phyloP scores from a whole-genome alignment of 2,113 vertebrate species.

The Menura novaehollandiae region DNA sequence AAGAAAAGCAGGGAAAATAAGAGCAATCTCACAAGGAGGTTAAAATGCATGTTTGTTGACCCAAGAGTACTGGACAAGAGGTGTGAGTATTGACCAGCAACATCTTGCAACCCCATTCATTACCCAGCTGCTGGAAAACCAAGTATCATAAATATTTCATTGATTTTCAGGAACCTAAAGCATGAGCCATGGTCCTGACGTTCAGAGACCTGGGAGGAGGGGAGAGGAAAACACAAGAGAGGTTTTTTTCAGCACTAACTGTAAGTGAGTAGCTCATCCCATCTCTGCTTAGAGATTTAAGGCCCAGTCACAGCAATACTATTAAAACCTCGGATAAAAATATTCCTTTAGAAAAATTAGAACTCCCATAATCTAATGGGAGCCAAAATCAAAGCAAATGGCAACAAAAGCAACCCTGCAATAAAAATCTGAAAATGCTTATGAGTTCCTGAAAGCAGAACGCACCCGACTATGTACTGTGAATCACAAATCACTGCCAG shows the following conservation, averaged over 20 bases:
- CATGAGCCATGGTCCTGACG: not conserved
- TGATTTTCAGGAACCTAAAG: not conserved
- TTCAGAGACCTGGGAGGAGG: not conserved
- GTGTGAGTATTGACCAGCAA: not conserved
- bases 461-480: rapidly evolving
- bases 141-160: conserved; percentile 7
- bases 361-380: not conserved
- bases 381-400: conserved; percentile 1
- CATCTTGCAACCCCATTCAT: not conserved
- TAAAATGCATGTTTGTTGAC: not conserved
- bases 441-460: not conserved
- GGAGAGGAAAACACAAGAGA: not conserved
- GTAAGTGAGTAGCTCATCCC: not conserved
- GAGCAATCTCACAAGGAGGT: not conserved
- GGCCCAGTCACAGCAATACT: not conserved
- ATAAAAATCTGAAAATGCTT: not conserved
- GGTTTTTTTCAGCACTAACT: not conserved
- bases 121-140: not conserved
- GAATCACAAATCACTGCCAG: conserved; percentile 14
- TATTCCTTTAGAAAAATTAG: not conserved
- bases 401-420: not conserved
- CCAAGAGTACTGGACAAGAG: not conserved
- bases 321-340: not conserved
- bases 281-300: not conserved
- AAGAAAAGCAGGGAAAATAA: not conserved